Percentiles rank a stretch among this genome's conserved stretches.
Conservation (phyloP, 2,797 vertebrate genomes). For the Brachymystax lenok region DNA sequence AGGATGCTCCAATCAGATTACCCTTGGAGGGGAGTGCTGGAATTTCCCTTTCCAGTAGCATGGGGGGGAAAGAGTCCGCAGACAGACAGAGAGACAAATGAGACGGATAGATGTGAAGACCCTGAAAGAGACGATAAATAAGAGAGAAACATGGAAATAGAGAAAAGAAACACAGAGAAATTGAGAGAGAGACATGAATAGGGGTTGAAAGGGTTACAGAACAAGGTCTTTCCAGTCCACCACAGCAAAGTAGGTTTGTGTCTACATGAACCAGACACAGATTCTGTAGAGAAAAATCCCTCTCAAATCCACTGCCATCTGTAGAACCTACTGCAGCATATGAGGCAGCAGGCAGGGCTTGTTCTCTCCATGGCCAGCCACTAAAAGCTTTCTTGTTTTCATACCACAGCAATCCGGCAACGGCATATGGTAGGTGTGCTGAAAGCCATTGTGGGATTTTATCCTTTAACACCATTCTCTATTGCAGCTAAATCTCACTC, state of each 20-base stretch:
- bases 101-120: not conserved
- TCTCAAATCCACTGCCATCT: conserved; percentile 33
- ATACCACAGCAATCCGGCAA: conserved; percentile 33
- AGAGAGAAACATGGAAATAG: conserved; percentile 9
- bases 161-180: not conserved
- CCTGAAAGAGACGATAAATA: conserved; percentile 5
- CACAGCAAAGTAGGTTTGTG: not conserved
- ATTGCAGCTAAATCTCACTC: conserved; percentile 27
- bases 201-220: not conserved
- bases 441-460: conserved; percentile 30
- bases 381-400: conserved; percentile 50
- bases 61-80: not conserved
- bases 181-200: not conserved
- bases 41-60: not conserved
- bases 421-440: conserved; percentile 48
- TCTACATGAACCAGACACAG: conserved; percentile 9
- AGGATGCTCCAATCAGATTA: conserved; percentile 32
- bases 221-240: not conserved
- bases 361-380: conserved; percentile 19
- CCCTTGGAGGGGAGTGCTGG: conserved; percentile 1
- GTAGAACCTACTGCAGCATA: conserved; percentile 25
- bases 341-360: not conserved
- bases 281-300: conserved; percentile 30
- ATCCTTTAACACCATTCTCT: conserved; percentile 36
- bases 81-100: not conserved